Evolutionary conservation across 2,113 vertebrate genomes (phyloP), one percentile per base, ranked within the genome.

Genomic region (Thalassoma bifasciatum): DNA sequence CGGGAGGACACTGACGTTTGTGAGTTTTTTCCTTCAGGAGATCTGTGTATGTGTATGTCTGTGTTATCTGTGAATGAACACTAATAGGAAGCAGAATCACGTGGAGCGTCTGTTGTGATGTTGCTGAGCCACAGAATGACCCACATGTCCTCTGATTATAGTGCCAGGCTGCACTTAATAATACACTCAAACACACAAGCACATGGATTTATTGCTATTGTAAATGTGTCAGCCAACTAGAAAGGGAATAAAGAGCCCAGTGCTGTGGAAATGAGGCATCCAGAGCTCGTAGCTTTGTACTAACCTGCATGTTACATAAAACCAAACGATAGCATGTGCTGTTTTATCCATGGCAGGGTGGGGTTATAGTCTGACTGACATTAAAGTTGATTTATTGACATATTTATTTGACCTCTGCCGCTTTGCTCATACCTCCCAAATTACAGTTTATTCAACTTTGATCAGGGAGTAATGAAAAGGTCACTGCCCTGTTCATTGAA

Each of bases 31-130:
- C n/a, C n/a, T n/a, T 24, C 6, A 49, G 19, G 26, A 14, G 21
- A 52, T 46, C 56, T 50, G 50, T 38, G 36, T 46, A 24, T 22
- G 44, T 56, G 54, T 66, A n/a, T n/a, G n/a, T n/a, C n/a, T n/a
- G 69, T 21, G 16, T 10, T 52, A 53, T 64, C 65, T 74, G 38
- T 86, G 62, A 79, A 66, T 83, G 67, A 50, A 13, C 4, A 30
- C 16, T 1, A 10, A 69, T 56, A 6, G 66, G 60, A 61, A 71
- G 26, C 50, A 49, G 9, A 38, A 30, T 63, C 56, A 61, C 13
- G 19, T 38, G 21, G 12, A 30, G 59, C 63, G 12, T 1, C 37
- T 61, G 68, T 46, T 16, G 72, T 67, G 58, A 44, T 2, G 14
- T 37, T 34, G 64, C 38, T 38, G 38, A 67, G 34, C 13, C 34